A percentile compares a stretch with the other conserved stretches of the same genome.
Conservation (phyloP, 2,113 vertebrate species). For the Sinocyclocheilus anophthalmus region DNA sequence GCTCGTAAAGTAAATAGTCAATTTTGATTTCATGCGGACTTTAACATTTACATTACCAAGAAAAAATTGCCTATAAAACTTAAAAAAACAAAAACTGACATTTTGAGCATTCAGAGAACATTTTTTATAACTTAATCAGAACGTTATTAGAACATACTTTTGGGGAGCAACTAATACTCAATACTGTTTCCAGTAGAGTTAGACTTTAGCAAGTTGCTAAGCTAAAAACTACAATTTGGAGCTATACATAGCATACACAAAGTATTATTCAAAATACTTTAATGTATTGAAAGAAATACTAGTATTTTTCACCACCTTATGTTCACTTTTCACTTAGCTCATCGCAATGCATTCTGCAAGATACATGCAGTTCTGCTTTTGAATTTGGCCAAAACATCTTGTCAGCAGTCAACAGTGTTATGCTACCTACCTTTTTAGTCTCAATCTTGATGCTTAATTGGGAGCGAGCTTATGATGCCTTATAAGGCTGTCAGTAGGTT, state of each 20-base stretch:
- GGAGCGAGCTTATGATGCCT: background rate
- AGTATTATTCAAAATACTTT: background rate
- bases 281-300: background rate
- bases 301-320: background rate
- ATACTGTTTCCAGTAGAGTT: no score
- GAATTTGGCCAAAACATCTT: background rate
- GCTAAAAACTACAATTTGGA: no score
- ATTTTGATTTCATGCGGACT: no score
- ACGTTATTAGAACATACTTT: no score
- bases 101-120: no score
- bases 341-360: background rate
- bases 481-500: background rate
- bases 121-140: no score
- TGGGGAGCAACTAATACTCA: no score
- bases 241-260: background rate
- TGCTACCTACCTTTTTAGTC: background rate
- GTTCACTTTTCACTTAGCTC: background rate
- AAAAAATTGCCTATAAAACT: no score
- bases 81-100: no score
- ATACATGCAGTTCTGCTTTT: background rate
- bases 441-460: background rate
- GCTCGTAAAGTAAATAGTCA: no score
- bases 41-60: no score
- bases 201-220: no score
- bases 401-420: background rate